Percentiles rank a stretch among this genome's conserved stretches.
Evolutionary conservation across 23 tunicate species (phyloP).

Genomic region (Styela clava): DNA sequence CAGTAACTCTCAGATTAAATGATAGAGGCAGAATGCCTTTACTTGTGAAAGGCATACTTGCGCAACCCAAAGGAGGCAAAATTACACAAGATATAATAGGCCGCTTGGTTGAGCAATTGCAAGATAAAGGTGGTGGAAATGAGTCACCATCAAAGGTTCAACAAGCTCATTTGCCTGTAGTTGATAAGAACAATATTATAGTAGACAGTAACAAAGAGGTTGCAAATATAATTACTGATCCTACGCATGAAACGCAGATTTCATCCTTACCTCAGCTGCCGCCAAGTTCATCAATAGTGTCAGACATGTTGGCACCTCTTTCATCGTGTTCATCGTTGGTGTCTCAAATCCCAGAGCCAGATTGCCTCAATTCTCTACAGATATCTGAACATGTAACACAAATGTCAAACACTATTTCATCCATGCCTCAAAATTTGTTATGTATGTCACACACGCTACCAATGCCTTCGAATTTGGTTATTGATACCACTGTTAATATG

Average conservation of each 20-base stretch:
- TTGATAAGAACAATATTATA: neutral
- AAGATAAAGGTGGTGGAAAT: neutral
- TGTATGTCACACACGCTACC: neutral
- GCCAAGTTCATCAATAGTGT: neutral
- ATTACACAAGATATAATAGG: constrained; percentile 1
- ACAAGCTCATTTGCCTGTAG: neutral
- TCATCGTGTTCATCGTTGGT: neutral
- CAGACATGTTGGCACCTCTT: neutral
- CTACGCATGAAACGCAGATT: too few species aligned
- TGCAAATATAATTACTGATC: neutral
- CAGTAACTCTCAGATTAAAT: constrained; percentile 5
- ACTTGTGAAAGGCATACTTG: constrained; percentile 8
- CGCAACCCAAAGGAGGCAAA: constrained; percentile 2
- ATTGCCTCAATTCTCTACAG: too few species aligned
- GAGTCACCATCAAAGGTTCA: neutral
- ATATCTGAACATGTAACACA: too few species aligned
- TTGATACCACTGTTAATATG: neutral
- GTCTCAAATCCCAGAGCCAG: neutral
- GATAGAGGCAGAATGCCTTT: constrained; percentile 15
- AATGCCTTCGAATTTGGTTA: neutral
- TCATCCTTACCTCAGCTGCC: neutral
- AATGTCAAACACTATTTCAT: neutral
- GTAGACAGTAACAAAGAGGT: neutral
- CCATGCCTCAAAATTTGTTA: neutral
- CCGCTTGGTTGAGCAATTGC: neutral